These are phyloP conservation scores for Syngnathus floridae DNA, from an alignment of 2,113 vertebrate genomes.

Conservation along the genomic window DNA sequence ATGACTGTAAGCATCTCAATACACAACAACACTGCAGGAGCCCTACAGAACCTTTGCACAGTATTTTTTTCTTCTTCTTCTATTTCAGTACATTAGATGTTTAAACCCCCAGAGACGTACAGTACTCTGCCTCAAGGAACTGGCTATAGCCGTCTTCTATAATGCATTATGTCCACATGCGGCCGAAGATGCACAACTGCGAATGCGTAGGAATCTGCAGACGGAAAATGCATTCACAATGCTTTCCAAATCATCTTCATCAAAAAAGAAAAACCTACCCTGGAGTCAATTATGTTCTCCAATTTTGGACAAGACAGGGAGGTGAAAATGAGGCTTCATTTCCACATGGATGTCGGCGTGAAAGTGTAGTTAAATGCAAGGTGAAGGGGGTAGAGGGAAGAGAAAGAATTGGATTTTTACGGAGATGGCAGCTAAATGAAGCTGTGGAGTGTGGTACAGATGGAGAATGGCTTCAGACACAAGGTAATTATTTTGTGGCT, in stretches of 20 bases:
- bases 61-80: no score
- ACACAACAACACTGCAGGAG: background rate
- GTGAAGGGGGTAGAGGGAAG: conserved; percentile 6
- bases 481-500: conserved; percentile 63
- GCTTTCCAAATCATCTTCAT: conserved; percentile 24
- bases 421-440: conserved; percentile 52
- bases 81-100: background rate
- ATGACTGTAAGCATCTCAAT: background rate
- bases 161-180: conserved; percentile 21
- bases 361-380: conserved; percentile 25
- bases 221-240: conserved; percentile 31
- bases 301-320: conserved; percentile 25
- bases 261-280: conserved; percentile 21
- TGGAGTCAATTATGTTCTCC: conserved; percentile 41
- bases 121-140: conserved; percentile 21
- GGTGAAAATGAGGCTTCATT: conserved; percentile 22
- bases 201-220: conserved; percentile 5
- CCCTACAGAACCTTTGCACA: background rate
- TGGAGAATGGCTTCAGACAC: conserved; percentile 61
- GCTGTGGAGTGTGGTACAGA: conserved; percentile 42
- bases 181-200: conserved; percentile 6
- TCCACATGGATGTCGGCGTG: conserved; percentile 9
- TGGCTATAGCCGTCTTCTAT: conserved; percentile 16
- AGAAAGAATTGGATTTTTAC: conserved; percentile 39
- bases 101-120: background rate